A percentile compares a stretch with the other conserved stretches of the same genome.
Evolutionary conservation across 2,797 vertebrate genomes (phyloP).

Genomic region (Loriculus beryllinus): DNA sequence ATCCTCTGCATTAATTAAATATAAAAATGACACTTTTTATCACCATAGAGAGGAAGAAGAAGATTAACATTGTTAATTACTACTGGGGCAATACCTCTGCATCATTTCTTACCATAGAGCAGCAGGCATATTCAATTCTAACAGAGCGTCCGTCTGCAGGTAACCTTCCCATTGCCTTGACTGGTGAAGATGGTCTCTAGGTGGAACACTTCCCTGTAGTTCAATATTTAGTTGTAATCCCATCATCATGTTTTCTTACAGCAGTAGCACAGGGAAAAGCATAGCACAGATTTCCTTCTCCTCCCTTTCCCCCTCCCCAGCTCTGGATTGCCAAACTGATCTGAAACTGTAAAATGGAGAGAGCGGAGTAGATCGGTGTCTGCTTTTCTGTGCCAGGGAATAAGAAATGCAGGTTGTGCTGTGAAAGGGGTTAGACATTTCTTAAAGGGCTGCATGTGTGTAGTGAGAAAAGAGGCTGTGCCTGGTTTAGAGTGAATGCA

Average conservation of each 20-base stretch:
- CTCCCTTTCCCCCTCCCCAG: neutral
- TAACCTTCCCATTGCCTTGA: constrained; percentile 21
- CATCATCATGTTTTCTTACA: constrained; percentile 44
- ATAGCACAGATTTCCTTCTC: neutral
- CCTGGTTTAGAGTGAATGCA: neutral
- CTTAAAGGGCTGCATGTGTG: neutral
- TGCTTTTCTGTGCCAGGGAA: constrained; percentile 9
- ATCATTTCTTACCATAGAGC: constrained; percentile 51
- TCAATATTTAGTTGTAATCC: constrained; percentile 62
- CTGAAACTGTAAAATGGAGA: constrained; percentile 49
- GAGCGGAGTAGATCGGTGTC: neutral
- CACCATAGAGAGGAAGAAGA: constrained; percentile 74
- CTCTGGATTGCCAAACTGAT: constrained; percentile 46
- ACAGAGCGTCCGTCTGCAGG: neutral
- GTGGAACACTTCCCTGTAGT: constrained; percentile 79
- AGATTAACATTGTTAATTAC: constrained; percentile 83
- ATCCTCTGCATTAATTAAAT: constrained; percentile 92
- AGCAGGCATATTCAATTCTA: constrained; percentile 18
- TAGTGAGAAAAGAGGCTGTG: neutral
- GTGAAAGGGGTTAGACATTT: neutral
- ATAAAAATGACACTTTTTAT: constrained; percentile 87
- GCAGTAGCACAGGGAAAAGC: constrained; percentile 2
- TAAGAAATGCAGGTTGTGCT: constrained; percentile 42
- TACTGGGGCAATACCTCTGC: constrained; percentile 72
- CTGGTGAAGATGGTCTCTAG: constrained; percentile 73